Evolutionary conservation across 2,888 invertebrate species (phyloP).

Genomic region (Andrena hattorfiana): DNA sequence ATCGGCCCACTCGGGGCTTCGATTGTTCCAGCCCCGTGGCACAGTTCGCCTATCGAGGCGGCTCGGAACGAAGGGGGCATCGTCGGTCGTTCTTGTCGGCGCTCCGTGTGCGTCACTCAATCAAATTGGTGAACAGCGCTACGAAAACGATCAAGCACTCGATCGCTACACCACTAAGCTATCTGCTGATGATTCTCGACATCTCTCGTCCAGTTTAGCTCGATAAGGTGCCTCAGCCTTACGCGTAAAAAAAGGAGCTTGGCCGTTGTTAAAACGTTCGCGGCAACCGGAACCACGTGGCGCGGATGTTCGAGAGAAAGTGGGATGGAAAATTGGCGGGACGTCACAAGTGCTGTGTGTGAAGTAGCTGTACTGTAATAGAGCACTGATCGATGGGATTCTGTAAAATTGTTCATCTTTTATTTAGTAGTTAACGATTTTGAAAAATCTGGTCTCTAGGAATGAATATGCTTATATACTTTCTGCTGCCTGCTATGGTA

Average conservation of each 20-base stretch:
- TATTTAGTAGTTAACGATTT: no score
- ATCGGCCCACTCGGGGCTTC: slow-evolving; percentile 25
- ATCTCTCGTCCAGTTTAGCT: slow-evolving; percentile 32
- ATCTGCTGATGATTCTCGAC: slow-evolving; percentile 22
- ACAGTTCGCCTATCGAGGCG: not conserved
- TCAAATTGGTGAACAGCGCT: slow-evolving; percentile 19
- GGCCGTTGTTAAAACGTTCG: slow-evolving; percentile 34
- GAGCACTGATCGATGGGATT: not conserved
- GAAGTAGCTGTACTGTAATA: not conserved
- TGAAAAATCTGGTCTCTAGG: no score
- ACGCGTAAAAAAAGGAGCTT: slow-evolving; percentile 53
- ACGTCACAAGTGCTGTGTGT: not conserved
- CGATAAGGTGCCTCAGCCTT: slow-evolving; percentile 52
- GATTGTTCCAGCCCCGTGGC: slow-evolving; percentile 34
- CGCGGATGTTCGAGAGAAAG: slow-evolving; percentile 1
- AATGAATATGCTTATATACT: not conserved
- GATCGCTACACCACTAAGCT: slow-evolving; percentile 40
- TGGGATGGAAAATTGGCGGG: not conserved
- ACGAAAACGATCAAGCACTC: slow-evolving; percentile 53
- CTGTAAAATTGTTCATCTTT: not conserved
- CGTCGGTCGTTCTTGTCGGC: slow-evolving; percentile 6
- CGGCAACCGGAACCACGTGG: slow-evolving; percentile 31
- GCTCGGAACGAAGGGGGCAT: not conserved
- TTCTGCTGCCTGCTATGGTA: not conserved
- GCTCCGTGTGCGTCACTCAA: slow-evolving; percentile 7